Evolutionary conservation across 2,888 invertebrate genomes (phyloP).

Genomic region (Dynastes grantii): DNA sequence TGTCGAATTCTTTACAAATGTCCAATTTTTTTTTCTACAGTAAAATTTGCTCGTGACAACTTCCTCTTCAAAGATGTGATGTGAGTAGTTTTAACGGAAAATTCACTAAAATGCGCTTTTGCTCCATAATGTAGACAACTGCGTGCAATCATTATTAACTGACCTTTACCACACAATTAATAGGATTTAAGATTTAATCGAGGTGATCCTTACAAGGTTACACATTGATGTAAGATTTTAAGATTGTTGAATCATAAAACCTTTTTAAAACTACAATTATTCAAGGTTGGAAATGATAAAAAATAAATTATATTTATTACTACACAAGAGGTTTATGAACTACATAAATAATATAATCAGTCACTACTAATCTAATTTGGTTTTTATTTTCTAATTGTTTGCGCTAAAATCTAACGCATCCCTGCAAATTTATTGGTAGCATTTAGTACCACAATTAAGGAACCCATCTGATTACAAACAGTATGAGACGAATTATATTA

Average conservation of each 20-base stretch:
- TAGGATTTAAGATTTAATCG: conserved; percentile 29
- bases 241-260: conserved; percentile 30
- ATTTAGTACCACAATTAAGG: too few species aligned
- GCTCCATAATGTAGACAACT: not conserved
- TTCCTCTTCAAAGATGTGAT: not conserved
- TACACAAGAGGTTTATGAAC: too few species aligned
- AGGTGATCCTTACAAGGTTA: conserved; percentile 37
- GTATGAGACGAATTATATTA: too few species aligned
- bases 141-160: not conserved
- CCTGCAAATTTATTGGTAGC: too few species aligned
- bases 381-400: too few species aligned
- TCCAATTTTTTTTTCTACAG: too few species aligned
- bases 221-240: conserved; percentile 23
- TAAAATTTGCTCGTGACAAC: too few species aligned
- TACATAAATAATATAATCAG: too few species aligned
- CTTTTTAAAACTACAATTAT: not conserved
- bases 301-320: not conserved
- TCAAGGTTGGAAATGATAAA: conserved; percentile 14
- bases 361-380: too few species aligned
- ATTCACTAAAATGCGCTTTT: not conserved
- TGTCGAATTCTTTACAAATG: too few species aligned
- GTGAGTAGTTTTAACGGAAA: not conserved
- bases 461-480: too few species aligned
- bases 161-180: conserved; percentile 11
- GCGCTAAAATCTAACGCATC: too few species aligned